A percentile compares a stretch with the other conserved stretches of the same genome.
phyloP scores from a whole-genome alignment of 2,888 invertebrate genomes.

The Spodoptera picta region DNA sequence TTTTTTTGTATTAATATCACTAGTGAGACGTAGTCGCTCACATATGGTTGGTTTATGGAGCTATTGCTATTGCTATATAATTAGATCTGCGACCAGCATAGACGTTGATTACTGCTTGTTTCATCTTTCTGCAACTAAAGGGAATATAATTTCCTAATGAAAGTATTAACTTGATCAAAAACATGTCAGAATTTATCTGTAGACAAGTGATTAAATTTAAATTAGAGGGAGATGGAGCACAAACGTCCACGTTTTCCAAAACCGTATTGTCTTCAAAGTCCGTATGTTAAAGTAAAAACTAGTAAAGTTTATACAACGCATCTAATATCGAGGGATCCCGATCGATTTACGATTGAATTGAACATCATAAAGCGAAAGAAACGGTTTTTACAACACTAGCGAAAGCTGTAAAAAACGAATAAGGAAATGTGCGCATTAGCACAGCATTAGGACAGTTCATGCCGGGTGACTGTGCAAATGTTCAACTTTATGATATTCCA shows the following conservation, averaged over 20 bases:
- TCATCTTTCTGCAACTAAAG: background rate
- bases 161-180: no score
- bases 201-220: no score
- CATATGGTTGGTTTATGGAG: no score
- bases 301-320: conserved; percentile 32
- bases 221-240: no score
- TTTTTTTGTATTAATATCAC: no score
- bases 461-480: background rate
- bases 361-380: conserved; percentile 41
- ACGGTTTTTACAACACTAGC: conserved; percentile 36
- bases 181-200: background rate
- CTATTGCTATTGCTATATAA: no score
- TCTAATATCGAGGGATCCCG: conserved; percentile 38
- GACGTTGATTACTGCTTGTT: background rate
- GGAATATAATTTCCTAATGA: background rate
- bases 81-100: background rate
- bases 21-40: no score
- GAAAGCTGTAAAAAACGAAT: conserved; percentile 31
- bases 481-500: no score
- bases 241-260: no score
- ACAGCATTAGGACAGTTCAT: background rate
- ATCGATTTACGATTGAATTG: conserved; percentile 40
- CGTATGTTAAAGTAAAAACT: conserved; percentile 12
- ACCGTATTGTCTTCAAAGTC: conserved; percentile 3
- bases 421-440: conserved; percentile 28